Evolutionary conservation across 2,888 invertebrate genomes (phyloP).

Genomic region (Acanthococcus lagerstroemiae): DNA sequence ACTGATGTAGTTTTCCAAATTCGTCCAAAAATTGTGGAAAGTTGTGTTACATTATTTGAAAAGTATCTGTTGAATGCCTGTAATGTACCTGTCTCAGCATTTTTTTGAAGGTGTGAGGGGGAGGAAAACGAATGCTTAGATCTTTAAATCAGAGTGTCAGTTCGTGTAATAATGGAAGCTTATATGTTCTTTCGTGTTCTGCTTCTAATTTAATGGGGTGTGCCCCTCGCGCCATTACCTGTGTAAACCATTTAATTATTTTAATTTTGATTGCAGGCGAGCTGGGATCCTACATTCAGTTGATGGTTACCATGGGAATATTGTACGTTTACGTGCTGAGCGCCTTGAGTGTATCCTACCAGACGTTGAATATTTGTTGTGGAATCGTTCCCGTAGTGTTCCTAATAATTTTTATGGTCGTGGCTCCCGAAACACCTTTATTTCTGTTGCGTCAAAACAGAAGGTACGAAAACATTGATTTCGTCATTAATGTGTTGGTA

Average conservation of each 20-base stretch:
- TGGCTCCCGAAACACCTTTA: slow-evolving; percentile 60
- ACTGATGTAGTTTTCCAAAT: no score
- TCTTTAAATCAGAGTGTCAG: no score
- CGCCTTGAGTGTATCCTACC: slow-evolving; percentile 63
- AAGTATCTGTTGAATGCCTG: no score
- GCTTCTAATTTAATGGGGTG: background rate
- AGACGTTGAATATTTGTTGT: slow-evolving; percentile 56
- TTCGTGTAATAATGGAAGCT: no score
- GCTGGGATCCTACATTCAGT: slow-evolving; percentile 68
- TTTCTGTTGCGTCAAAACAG: slow-evolving; percentile 52
- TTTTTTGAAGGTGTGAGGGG: no score
- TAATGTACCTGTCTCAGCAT: no score
- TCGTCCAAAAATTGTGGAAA: no score
- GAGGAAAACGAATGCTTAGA: no score
- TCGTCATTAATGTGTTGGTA: no score
- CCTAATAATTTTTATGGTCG: slow-evolving; percentile 54
- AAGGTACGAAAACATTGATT: slow-evolving; percentile 35
- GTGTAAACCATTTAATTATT: no score
- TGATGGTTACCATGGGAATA: slow-evolving; percentile 68
- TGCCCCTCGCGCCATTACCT: background rate
- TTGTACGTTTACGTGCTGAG: slow-evolving; percentile 59
- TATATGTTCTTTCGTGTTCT: no score
- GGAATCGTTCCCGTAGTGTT: slow-evolving; percentile 56
- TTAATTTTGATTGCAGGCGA: slow-evolving; percentile 40
- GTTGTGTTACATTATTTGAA: no score